Conservation (phyloP, 92 coral and sea anemone genomes). For the Umimayanthus chanpuru region DNA sequence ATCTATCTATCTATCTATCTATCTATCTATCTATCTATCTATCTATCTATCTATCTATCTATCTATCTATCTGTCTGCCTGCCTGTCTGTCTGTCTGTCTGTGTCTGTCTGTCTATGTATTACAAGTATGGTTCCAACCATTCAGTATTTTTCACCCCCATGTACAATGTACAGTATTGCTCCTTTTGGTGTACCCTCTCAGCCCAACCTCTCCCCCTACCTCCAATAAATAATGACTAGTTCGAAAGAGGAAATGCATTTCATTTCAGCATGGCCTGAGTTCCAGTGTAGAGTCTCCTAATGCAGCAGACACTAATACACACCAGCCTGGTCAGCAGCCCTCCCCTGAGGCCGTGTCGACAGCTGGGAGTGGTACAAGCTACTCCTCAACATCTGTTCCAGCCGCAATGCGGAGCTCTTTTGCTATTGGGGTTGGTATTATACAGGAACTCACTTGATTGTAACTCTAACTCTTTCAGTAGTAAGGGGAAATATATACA, state of each 20-base stretch:
- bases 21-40: too few relatives aligned
- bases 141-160: neutral
- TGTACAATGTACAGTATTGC: neutral
- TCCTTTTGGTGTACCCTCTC: neutral
- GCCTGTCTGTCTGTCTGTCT: too few relatives aligned
- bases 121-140: too few relatives aligned
- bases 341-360: slow-evolving; percentile 37
- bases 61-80: too few relatives aligned
- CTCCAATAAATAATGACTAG: neutral
- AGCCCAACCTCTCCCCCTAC: neutral
- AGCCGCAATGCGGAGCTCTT: slow-evolving; percentile 89
- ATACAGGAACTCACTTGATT: too few relatives aligned
- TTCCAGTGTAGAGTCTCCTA: slow-evolving; percentile 2
- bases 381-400: slow-evolving; percentile 63
- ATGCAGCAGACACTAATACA: neutral
- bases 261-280: slow-evolving; percentile 22
- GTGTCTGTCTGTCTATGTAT: too few relatives aligned
- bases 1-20: too few relatives aligned
- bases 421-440: slow-evolving; percentile 86
- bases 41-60: too few relatives aligned
- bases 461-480: too few relatives aligned
- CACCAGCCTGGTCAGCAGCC: neutral
- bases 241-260: neutral
- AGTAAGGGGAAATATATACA: too few relatives aligned
- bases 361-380: slow-evolving; percentile 53